Evolutionary conservation across 2,888 invertebrate species (phyloP), one percentile per base, ranked within the genome.

Genomic region (Pristionchus maxplancki): DNA sequence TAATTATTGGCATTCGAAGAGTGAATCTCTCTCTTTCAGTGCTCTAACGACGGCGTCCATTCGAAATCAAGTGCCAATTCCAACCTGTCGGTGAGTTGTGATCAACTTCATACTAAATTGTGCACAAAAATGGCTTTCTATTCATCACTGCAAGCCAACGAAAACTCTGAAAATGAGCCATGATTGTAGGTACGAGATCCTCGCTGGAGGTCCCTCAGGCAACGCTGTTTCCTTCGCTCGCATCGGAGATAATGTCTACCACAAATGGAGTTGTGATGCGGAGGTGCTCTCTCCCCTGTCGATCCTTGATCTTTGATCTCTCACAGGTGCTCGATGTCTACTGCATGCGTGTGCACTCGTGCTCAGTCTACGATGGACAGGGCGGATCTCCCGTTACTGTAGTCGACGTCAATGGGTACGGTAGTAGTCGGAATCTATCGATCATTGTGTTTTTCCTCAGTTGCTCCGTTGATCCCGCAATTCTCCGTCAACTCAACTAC

Each of bases 361-460:
- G 94, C 88, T 92, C 92, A 20, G 94, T 94, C 20, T 92, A 93
- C 89, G 94, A 94, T 89, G 94, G 94, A n/a, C 94, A 94, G 67
- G 94, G 94, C 28, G 94, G 94, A 15, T 90, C 92, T 5, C 92
- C 92, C 58, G 93, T 94, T 17, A 92, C 91, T 85, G 94, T 94
- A 20, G 90, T 94, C 67, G 94, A 94, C 85, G 89, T 90, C 71
- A 93, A 93, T 89, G 94, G 94, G 91, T 91, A 48, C 64, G 78
- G 50, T 64, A 34, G 40, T 9, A 44, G 15, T 50, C 15, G 74
- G 34, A 3, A 15, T 15, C 8, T 13, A 64, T 64, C 20, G 64
- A 44, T 78, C 15, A 71, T 6, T 53, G 31, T n/a, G 13, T n/a
- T 74, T 62, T 50, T 89, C 58, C 64, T 44, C 24, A 74, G 87